A percentile compares a stretch with the other conserved stretches of the same genome.
These are phyloP conservation scores for Hippoglossus hippoglossus DNA, from an alignment of 2,797 vertebrate genomes.

Conservation along the genomic window DNA sequence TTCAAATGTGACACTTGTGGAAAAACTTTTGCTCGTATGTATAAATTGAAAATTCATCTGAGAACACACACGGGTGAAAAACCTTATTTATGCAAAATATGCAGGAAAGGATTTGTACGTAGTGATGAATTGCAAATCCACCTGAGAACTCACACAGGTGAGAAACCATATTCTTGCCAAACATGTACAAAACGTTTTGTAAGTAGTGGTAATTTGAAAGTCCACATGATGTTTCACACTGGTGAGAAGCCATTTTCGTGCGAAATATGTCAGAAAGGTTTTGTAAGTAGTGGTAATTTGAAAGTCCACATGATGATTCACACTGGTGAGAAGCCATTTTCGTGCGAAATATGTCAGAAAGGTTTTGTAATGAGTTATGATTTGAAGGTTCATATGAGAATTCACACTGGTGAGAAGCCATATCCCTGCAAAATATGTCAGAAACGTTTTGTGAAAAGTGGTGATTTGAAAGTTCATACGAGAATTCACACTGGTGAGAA, in stretches of 20 bases:
- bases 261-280: neutral
- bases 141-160: neutral
- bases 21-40: neutral
- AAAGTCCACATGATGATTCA: neutral
- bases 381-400: no score
- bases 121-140: neutral
- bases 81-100: neutral
- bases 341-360: no score
- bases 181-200: neutral
- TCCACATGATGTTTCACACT: neutral
- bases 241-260: neutral
- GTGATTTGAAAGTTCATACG: no score
- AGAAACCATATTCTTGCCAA: neutral
- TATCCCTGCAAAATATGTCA: no score
- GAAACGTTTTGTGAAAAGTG: no score
- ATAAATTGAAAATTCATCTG: neutral
- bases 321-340: no score
- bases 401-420: no score
- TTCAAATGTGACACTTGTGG: conserved; percentile 10
- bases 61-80: neutral
- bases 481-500: no score
- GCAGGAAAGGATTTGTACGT: neutral
- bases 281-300: accelerated
- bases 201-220: neutral
- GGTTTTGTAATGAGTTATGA: no score